phyloP scores from a whole-genome alignment of 2,113 vertebrate genomes.

The Dicrurus megarhynchus region DNA sequence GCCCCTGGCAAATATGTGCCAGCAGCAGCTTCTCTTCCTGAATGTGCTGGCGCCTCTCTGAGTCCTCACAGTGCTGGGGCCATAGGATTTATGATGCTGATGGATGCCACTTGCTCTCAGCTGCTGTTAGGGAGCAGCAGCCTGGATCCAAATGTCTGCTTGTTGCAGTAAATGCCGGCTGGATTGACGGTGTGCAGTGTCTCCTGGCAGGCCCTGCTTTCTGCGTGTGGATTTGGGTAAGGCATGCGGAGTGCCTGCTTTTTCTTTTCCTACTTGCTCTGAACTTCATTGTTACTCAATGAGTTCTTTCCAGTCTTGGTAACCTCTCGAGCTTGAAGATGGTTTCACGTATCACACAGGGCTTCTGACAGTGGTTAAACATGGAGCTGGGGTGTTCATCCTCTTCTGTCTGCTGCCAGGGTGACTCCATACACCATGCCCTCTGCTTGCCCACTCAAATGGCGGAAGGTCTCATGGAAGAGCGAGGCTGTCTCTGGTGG shows the following conservation, averaged over 20 bases:
- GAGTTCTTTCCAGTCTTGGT: slow-evolving; percentile 8
- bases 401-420: neutral
- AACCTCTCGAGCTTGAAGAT: neutral
- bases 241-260: neutral
- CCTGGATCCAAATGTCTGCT: neutral
- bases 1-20: neutral
- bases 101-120: neutral
- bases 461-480: rapidly evolving
- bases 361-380: neutral
- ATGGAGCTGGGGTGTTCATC: neutral
- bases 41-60: neutral
- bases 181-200: neutral
- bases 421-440: neutral
- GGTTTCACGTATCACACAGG: neutral
- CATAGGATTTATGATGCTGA: neutral
- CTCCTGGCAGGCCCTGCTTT: neutral
- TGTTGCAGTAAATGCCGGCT: neutral
- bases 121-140: neutral
- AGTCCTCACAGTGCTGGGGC: neutral
- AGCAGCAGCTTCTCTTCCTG: neutral
- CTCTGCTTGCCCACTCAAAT: neutral
- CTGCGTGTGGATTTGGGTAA: neutral
- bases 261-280: neutral
- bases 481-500: rapidly evolving
- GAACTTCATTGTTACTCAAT: neutral